Conservation (phyloP, 23 tunicate species). For the Halocynthia aurantium region DNA sequence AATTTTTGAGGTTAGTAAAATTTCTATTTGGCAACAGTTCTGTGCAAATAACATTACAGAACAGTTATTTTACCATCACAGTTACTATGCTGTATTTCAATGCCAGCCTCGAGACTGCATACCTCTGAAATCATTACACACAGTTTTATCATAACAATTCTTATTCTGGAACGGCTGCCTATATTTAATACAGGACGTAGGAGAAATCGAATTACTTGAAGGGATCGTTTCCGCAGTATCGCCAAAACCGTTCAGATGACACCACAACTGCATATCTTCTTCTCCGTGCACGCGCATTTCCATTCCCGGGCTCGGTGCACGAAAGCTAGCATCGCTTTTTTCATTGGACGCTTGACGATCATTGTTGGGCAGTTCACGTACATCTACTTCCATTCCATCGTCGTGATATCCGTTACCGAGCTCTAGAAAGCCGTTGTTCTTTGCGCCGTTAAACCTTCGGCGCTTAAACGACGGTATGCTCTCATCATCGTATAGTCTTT, state of each 20-base stretch:
- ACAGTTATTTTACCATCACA: too few species aligned
- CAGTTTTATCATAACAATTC: not conserved
- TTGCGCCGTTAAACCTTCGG: not conserved
- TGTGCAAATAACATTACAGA: too few species aligned
- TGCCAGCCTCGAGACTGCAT: conserved; percentile 50
- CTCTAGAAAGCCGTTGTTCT: not conserved
- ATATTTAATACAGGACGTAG: not conserved
- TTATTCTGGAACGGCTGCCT: not conserved
- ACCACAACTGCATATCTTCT: conserved; percentile 60
- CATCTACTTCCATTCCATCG: not conserved
- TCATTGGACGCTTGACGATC: not conserved
- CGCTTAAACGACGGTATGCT: conserved; percentile 57
- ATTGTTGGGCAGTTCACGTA: not conserved
- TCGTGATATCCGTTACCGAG: not conserved
- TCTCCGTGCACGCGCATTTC: conserved; percentile 23
- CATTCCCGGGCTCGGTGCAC: conserved; percentile 97
- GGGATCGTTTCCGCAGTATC: conserved; percentile 75
- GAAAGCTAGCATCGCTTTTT: conserved; percentile 19
- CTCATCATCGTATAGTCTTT: conserved; percentile 53
- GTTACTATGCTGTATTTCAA: not conserved
- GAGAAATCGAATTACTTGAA: not conserved
- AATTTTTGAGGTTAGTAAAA: too few species aligned
- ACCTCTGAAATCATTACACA: conserved; percentile 21
- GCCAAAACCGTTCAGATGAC: conserved; percentile 77
- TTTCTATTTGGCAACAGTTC: too few species aligned